Evolutionary conservation across 2,888 invertebrate species (phyloP).

Genomic region (Morinoia aosen): DNA sequence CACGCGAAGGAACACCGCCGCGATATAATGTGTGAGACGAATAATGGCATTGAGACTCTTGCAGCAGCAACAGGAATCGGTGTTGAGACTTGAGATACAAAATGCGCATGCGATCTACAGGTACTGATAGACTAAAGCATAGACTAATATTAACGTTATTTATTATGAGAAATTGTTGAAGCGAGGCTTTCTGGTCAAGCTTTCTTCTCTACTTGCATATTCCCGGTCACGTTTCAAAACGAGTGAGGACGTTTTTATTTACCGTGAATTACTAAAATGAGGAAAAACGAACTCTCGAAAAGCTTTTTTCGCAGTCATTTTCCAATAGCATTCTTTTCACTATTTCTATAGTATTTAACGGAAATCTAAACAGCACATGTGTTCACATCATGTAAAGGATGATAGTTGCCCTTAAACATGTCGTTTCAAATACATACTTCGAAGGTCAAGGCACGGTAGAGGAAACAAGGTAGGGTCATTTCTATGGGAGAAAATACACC

Average conservation of each 20-base stretch:
- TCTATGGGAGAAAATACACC: too few species aligned
- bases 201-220: background rate
- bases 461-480: too few species aligned
- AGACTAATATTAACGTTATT: background rate
- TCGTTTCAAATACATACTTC: background rate
- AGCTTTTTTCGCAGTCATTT: background rate
- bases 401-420: background rate
- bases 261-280: too few species aligned
- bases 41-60: background rate
- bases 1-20: too few species aligned
- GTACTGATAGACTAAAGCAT: background rate
- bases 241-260: too few species aligned
- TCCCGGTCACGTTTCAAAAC: background rate
- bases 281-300: background rate
- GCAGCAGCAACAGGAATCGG: background rate
- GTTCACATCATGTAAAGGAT: background rate
- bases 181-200: background rate
- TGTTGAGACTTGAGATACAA: background rate
- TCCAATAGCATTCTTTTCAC: background rate
- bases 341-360: background rate
- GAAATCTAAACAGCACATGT: background rate
- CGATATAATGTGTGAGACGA: too few species aligned
- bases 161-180: background rate
- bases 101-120: background rate
- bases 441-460: background rate